phyloP scores from a whole-genome alignment of 1,140 invertebrate genomes.

The Drosophila hydei region DNA sequence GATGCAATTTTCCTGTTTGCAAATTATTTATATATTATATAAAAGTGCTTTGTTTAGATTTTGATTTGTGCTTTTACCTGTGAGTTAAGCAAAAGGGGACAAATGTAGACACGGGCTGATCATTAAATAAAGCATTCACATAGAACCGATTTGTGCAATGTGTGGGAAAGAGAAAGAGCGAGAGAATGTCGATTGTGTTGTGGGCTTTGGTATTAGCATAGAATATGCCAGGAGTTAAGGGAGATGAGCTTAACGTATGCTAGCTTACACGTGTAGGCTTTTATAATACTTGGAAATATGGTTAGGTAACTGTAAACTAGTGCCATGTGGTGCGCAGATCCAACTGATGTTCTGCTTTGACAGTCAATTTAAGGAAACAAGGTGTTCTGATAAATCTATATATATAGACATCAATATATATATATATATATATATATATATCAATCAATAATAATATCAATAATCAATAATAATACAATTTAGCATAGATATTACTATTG shows the following conservation, averaged over 20 bases:
- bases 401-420: no score
- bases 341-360: no score
- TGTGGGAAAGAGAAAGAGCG: neutral
- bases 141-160: constrained; percentile 51
- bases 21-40: constrained; percentile 63
- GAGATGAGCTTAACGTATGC: neutral
- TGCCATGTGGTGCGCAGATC: no score
- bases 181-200: neutral
- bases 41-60: constrained; percentile 55
- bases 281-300: neutral
- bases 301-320: neutral
- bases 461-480: no score
- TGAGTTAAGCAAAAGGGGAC: constrained; percentile 19
- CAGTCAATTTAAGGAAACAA: no score
- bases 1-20: constrained; percentile 58
- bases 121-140: constrained; percentile 56
- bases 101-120: constrained; percentile 22
- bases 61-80: neutral
- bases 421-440: no score
- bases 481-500: no score
- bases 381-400: no score
- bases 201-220: neutral
- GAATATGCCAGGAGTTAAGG: neutral
- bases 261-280: neutral
- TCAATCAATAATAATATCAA: no score